Percentiles rank a stretch among this genome's conserved stretches.
Conservation (phyloP, 1,140 invertebrate genomes). For the Micrasema longulum region DNA sequence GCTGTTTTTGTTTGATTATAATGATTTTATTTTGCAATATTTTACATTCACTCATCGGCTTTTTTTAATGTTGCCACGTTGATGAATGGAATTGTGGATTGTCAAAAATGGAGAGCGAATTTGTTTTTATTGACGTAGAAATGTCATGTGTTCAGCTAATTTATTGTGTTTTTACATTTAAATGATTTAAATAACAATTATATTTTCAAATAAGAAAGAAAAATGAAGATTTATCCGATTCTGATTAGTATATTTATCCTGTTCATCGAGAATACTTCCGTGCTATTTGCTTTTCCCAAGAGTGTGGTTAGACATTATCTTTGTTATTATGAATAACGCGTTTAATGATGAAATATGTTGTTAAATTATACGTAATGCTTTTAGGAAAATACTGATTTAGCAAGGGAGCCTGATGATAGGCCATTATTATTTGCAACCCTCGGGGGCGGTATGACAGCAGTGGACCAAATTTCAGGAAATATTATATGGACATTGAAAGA, state of each 20-base stretch:
- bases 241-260: slow-evolving; percentile 20
- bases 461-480: slow-evolving; percentile 85
- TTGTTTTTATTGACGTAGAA: slow-evolving; percentile 46
- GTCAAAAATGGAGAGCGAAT: slow-evolving; percentile 34
- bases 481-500: slow-evolving; percentile 92
- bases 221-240: slow-evolving; percentile 29
- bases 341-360: slow-evolving; percentile 36
- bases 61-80: slow-evolving; percentile 40
- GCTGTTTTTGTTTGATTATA: no score
- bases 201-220: not conserved
- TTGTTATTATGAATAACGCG: slow-evolving; percentile 11
- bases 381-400: slow-evolving; percentile 74
- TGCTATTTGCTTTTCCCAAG: slow-evolving; percentile 19
- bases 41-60: no score
- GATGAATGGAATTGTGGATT: slow-evolving; percentile 39
- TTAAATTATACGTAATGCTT: slow-evolving; percentile 23
- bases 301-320: slow-evolving; percentile 40
- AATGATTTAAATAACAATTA: slow-evolving; percentile 24
- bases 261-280: slow-evolving; percentile 25
- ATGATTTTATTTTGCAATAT: no score
- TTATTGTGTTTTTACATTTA: slow-evolving; percentile 23
- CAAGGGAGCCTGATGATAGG: slow-evolving; percentile 75
- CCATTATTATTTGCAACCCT: slow-evolving; percentile 90
- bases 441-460: slow-evolving; percentile 88
- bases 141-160: slow-evolving; percentile 34